Percentiles rank a stretch among this genome's conserved stretches.
These are phyloP conservation scores for Agrotis puta DNA, from an alignment of 2,888 invertebrate species.

Conservation along the genomic window DNA sequence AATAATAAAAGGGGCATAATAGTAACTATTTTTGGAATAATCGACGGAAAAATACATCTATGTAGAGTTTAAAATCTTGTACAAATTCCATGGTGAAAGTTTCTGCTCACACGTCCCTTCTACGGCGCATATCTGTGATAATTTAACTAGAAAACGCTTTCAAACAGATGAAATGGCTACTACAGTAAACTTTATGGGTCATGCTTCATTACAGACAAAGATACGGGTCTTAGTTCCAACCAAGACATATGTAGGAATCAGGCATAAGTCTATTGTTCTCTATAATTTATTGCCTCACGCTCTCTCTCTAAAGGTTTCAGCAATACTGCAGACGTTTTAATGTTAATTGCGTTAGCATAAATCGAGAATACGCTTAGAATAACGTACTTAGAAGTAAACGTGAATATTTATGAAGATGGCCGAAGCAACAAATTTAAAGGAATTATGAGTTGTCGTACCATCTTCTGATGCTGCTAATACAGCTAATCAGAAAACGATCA, in stretches of 20 bases:
- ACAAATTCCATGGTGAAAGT: neutral
- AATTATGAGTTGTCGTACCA: neutral
- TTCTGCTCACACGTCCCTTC: neutral
- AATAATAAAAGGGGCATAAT: too few relatives aligned
- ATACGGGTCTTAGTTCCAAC: slow-evolving; percentile 33
- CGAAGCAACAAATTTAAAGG: neutral
- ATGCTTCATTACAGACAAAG: slow-evolving; percentile 20
- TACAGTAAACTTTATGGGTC: slow-evolving; percentile 11
- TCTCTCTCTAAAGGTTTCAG: slow-evolving; percentile 42
- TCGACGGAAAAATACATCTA: too few relatives aligned
- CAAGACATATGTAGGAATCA: slow-evolving; percentile 37
- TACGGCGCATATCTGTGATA: neutral
- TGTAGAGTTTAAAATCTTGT: too few relatives aligned
- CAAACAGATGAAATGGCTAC: slow-evolving; percentile 19
- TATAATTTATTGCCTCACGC: slow-evolving; percentile 44
- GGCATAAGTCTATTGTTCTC: slow-evolving; percentile 38
- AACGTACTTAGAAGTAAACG: slow-evolving; percentile 2
- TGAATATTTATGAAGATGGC: neutral
- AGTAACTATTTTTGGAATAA: too few relatives aligned
- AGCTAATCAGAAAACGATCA: too few relatives aligned
- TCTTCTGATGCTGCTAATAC: neutral
- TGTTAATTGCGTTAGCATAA: slow-evolving; percentile 33
- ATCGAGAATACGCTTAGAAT: slow-evolving; percentile 1
- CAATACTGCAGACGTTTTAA: slow-evolving; percentile 23
- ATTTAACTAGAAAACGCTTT: slow-evolving; percentile 20